Percentiles rank a stretch among this genome's conserved stretches.
Evolutionary conservation across 2,113 vertebrate species (phyloP).

Genomic region (Euleptes europaea): DNA sequence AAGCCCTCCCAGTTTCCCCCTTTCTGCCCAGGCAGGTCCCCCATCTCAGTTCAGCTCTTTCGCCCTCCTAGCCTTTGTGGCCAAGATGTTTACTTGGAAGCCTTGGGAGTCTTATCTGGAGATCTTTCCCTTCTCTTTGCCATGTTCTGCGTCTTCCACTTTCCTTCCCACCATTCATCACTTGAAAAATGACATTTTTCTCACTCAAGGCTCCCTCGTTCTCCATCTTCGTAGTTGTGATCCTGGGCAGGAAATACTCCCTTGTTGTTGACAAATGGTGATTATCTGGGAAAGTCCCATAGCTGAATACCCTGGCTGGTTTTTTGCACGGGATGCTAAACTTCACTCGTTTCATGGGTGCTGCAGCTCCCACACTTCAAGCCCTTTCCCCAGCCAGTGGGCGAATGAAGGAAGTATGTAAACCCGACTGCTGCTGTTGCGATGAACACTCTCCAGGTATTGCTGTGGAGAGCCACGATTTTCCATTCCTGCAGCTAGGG

Average conservation of each 20-base stretch:
- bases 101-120: constrained; percentile 62
- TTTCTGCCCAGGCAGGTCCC: constrained; percentile 3
- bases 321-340: neutral
- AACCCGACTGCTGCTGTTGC: neutral
- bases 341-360: rapidly evolving
- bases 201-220: neutral
- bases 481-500: neutral
- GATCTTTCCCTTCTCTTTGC: constrained; percentile 59
- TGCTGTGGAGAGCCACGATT: neutral
- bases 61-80: rapidly evolving
- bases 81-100: constrained; percentile 63
- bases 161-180: constrained; percentile 70
- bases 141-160: constrained; percentile 59
- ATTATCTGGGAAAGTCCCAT: constrained; percentile 28
- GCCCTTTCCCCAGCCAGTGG: neutral
- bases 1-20: constrained; percentile 12
- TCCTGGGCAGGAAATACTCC: constrained; percentile 34
- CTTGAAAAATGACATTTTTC: constrained; percentile 52
- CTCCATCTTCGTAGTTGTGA: neutral
- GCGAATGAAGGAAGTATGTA: neutral
- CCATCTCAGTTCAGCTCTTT: rapidly evolving
- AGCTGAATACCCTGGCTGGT: neutral
- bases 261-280: constrained; percentile 39
- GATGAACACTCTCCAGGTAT: too few relatives aligned
- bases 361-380: neutral